Evolutionary conservation across 2,797 vertebrate genomes (phyloP), one percentile per base, ranked within the genome.

Genomic region (Pangasius krempfi): DNA sequence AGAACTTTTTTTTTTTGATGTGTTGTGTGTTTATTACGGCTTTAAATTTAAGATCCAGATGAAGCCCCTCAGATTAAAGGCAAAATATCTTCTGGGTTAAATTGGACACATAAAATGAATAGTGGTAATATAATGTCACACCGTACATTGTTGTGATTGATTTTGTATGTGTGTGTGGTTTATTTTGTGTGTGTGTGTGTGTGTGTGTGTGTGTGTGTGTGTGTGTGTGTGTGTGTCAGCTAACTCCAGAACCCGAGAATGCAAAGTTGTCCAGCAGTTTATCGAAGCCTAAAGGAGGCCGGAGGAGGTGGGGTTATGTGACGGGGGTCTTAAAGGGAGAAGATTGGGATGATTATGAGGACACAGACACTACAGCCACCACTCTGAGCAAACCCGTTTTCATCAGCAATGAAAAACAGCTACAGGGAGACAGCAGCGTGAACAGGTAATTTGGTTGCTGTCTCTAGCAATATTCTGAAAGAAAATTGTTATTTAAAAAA

Each of bases 291-390:
- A 98, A 97, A 94, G 95, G 93, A 78, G 96, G 97, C 58, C 95
- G 96, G 76, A 93, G 95, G 81, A 96, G 97, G 44, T 99, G 98
- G 98, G 97, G 96, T 27, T 96, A 97, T 2, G 92, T 96, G 85
- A 94, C 96, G 18, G 96, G 96, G 91, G 94, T 95, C 16, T 90
- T 95, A 0, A 98, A 97, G 91, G 95, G 92, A 83, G 97, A 98
- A 20, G 97, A 97, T 54, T 98, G 97, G 98, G 97, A 97, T 14
- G 97, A 98, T 66, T 92, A 96, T 25, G 97, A 98, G 87, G 97
- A 97, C 78, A 86, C 94, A 0, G 96, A 96, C 64, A 93, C 93
- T 0, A 93, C 96, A 0, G 76, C 96, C 73, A 93, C 88, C 30
- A 94, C 96, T 37, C 85, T 96, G 8, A 93, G 91, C 14, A 97